Conservation (phyloP, 2,888 invertebrate species). For the Sesia apiformis region DNA sequence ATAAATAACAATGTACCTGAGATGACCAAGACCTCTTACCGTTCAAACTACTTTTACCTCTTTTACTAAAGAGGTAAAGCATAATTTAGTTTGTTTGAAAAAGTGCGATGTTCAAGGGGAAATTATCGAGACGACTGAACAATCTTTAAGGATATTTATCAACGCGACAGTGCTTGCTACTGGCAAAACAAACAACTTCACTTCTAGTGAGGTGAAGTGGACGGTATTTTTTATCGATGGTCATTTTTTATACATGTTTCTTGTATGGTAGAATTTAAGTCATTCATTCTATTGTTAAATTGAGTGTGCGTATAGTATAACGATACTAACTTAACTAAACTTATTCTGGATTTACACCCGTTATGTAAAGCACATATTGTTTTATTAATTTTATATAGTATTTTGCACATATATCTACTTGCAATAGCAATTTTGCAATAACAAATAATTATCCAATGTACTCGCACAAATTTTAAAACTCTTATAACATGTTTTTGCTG, state of each 20-base stretch:
- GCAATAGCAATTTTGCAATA: no score
- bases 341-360: no score
- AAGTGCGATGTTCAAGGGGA: conserved; percentile 53
- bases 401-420: no score
- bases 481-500: no score
- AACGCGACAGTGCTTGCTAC: conserved; percentile 71
- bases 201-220: conserved; percentile 43
- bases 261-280: no score
- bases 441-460: no score
- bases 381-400: no score
- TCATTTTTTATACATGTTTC: conserved; percentile 1
- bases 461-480: no score
- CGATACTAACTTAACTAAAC: no score
- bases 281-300: no score
- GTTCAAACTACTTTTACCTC: conserved; percentile 17
- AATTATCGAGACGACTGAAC: conserved; percentile 66
- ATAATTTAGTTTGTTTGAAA: conserved; percentile 15
- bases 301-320: no score
- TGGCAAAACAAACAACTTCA: conserved; percentile 67
- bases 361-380: no score
- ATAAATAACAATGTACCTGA: conserved; percentile 54
- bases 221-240: conserved; percentile 12
- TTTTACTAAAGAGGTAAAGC: conserved; percentile 18
- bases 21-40: conserved; percentile 3
- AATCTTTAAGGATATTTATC: conserved; percentile 73